A percentile compares a stretch with the other conserved stretches of the same genome.
Conservation (phyloP, 2,888 invertebrate genomes). For the Athalia cordata region DNA sequence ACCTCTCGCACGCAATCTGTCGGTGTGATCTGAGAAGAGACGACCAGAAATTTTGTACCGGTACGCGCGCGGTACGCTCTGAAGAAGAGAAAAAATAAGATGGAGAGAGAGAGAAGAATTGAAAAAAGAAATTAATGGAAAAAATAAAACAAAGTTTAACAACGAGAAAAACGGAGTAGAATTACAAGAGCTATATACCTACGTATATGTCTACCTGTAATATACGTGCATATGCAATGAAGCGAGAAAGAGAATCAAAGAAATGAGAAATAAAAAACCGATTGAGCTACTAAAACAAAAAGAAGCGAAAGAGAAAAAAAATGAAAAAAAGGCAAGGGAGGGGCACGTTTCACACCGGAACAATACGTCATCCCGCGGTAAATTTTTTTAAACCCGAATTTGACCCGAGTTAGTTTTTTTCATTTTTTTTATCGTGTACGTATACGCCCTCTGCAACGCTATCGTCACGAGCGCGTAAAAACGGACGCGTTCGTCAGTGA, state of each 20-base stretch:
- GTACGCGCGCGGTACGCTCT: neutral
- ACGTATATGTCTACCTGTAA: too few relatives aligned
- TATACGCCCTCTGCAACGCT: too few relatives aligned
- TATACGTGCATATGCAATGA: too few relatives aligned
- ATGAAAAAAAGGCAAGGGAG: neutral
- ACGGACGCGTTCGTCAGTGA: too few relatives aligned
- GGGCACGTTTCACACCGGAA: slow-evolving; percentile 25
- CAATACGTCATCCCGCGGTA: slow-evolving; percentile 30
- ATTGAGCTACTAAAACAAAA: slow-evolving; percentile 32
- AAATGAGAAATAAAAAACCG: slow-evolving; percentile 32
- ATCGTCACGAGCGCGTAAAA: too few relatives aligned
- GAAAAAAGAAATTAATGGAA: slow-evolving; percentile 31
- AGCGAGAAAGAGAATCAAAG: slow-evolving; percentile 23
- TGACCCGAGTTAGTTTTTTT: neutral
- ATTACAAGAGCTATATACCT: too few relatives aligned
- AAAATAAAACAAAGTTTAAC: slow-evolving; percentile 23
- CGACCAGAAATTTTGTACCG: slow-evolving; percentile 55
- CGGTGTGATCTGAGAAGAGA: slow-evolving; percentile 62
- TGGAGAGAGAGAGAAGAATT: slow-evolving; percentile 37
- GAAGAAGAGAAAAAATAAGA: neutral
- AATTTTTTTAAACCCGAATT: slow-evolving; percentile 21
- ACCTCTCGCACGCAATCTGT: slow-evolving; percentile 59
- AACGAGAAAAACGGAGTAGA: too few relatives aligned
- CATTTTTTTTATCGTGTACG: too few relatives aligned
- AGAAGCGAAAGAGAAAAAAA: slow-evolving; percentile 11